These are phyloP conservation scores for Enteromius radiatus DNA, from an alignment of 2,797 vertebrate species.

Conservation along the genomic window DNA sequence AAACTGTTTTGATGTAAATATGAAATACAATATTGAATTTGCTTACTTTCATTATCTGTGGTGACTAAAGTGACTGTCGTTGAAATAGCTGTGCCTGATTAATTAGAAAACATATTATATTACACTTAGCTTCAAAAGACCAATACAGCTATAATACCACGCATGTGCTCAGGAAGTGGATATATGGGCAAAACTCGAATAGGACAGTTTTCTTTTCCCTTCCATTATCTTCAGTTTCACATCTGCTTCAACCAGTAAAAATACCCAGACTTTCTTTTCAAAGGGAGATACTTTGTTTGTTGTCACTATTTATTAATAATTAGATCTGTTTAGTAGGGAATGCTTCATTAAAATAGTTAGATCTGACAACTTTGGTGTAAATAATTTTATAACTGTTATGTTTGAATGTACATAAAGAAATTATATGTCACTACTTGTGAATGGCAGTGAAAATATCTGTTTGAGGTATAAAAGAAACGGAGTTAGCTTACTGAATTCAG, in stretches of 20 bases:
- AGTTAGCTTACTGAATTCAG: background rate
- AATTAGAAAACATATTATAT: background rate
- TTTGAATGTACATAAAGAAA: background rate
- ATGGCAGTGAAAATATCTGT: background rate
- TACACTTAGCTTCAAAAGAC: background rate
- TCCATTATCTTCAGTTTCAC: background rate
- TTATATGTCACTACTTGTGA: background rate
- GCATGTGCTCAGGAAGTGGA: background rate
- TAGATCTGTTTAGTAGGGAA: background rate
- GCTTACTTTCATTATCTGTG: constrained; percentile 2
- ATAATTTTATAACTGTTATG: background rate
- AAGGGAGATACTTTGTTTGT: background rate
- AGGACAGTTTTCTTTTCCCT: background rate
- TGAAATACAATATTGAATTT: constrained; percentile 10
- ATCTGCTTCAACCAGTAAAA: background rate
- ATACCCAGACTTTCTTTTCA: background rate
- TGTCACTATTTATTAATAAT: background rate
- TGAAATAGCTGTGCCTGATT: background rate
- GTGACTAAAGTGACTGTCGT: background rate
- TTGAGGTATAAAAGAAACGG: background rate
- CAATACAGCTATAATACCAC: background rate
- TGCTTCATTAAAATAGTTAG: background rate
- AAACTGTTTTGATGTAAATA: background rate
- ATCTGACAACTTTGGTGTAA: background rate
- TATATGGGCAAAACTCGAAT: background rate